Base-by-base conservation (phyloP, 2,113 vertebrate species). In the Chrysochloris asiatica region DNA sequence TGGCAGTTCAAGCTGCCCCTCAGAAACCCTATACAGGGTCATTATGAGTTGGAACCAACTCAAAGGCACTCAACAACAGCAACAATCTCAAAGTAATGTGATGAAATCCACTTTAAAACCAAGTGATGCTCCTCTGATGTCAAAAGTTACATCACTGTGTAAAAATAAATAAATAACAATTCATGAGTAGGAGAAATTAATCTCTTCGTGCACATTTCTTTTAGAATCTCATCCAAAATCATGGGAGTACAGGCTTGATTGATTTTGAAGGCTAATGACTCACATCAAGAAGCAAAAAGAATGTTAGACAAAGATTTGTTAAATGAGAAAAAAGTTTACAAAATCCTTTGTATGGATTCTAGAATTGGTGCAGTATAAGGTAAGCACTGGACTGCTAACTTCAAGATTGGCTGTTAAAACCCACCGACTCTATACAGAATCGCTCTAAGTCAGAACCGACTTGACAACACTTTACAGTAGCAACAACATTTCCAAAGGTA, bases 241-340 rank as follows among this genome's bases (percentile, higher is more conserved):
- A 78, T 65, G 38, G 41, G 33, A 61, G 30, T 24, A 56, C 3
- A 26, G 24, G 21, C 14, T 69, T 28, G 63, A n/a, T 28, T 82
- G 54, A 67, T 73, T 47, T n/a, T 80, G 6, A 48, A 67, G n/a
- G 3, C 65, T 24, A 54, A 19, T 52, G 30, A 30, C 3, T 30
- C 38, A 69, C n/a, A 65, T 2, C 2, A 56, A 75, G 56, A 16
- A 61, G 6, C n/a, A n/a, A 38, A 69, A 69, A 6, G 0, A 38
- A 56, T 56, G 54, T 85, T 67, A 71, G 52, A 88, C 38, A 91
- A 61, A 36, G 88, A 56, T 83, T 75, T 43, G 6, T 89, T 71
- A 41, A 90, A 88, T 63, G 36, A 82, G 45, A 78, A 56, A 28
- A 85, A 38, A 86, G 21, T 4, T 71, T 13, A n/a, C 38, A 12